phyloP scores from a whole-genome alignment of 2,797 vertebrate genomes.

The Sebastes hopkinsi region DNA sequence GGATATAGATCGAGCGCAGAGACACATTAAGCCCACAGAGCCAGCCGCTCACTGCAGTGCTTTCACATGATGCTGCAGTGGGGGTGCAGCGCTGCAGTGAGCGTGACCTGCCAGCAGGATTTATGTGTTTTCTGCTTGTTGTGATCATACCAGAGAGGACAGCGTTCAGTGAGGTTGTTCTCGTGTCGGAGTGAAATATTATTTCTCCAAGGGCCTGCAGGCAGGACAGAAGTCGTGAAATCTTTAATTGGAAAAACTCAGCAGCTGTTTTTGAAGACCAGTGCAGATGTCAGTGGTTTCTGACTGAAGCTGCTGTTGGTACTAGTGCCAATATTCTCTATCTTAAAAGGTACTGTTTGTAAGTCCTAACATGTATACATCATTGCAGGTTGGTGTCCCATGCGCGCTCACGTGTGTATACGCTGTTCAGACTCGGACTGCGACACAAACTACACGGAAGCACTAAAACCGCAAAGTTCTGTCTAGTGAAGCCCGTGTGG shows the following conservation, averaged over 20 bases:
- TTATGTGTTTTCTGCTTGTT: slow-evolving; percentile 23
- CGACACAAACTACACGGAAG: too few relatives aligned
- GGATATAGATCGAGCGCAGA: slow-evolving; percentile 40
- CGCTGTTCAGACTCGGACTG: too few relatives aligned
- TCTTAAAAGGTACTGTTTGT: not conserved
- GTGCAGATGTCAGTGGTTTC: not conserved
- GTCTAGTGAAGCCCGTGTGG: too few relatives aligned
- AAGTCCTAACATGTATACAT: too few relatives aligned
- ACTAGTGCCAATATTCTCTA: not conserved
- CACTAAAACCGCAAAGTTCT: too few relatives aligned
- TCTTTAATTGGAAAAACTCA: not conserved
- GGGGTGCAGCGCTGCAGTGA: slow-evolving; percentile 8
- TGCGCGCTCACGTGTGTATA: too few relatives aligned
- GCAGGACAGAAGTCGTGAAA: not conserved
- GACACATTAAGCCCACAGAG: slow-evolving; percentile 15
- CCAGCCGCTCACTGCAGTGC: slow-evolving; percentile 30
- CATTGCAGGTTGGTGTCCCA: too few relatives aligned
- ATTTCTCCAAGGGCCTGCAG: not conserved
- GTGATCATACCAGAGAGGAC: slow-evolving; percentile 33
- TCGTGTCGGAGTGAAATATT: not conserved
- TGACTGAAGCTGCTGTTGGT: not conserved
- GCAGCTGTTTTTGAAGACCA: not conserved
- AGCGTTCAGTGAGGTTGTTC: not conserved
- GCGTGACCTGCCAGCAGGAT: slow-evolving; percentile 27
- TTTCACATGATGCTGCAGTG: slow-evolving; percentile 56